Base-by-base conservation (phyloP, 1,140 invertebrate genomes). In the Cyclina sinensis region DNA sequence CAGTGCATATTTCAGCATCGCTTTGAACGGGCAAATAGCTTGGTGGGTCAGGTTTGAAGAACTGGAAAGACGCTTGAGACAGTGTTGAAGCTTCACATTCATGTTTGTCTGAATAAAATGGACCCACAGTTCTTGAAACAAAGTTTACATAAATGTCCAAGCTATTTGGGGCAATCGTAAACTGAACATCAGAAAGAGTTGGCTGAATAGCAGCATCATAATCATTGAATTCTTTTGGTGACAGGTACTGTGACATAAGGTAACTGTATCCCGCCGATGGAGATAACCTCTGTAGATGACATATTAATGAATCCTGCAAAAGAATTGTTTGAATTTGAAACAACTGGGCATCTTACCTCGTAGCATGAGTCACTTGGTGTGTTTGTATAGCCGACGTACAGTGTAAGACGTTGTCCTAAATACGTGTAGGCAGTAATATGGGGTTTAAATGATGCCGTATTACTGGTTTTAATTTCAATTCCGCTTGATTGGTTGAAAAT, bases 1-100 rank as follows among this genome's bases (percentile, higher is more conserved):
- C 82, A 1, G 82, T 54, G 35, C 82, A 85, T 9, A 85, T 43
- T n/a, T 73, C 46, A 30, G n/a, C n/a, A n/a, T n/a, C 68, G n/a
- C 18, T 24, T 24, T 43, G 43, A 12, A 48, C 48, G 11, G 65
- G 65, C 14, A 30, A 65, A 37, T 73, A 73, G 12, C 16, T 54
- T 21, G 68, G 62, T 24, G 39, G 68, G 1, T 35, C 35, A 11
- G 65, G 65, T 39, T 85, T 73, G 9, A 51, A 54, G 62, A 85
- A 85, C n/a, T 85, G 62, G 18, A 85, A 74, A 37, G 59, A 39
- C 24, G 82, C 65, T n/a, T 68, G 35, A 27, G n/a, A 35, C 9
- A 54, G 12, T 4, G 16, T 35, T 24, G 82, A 73, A n/a, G 16
- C 35, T 62, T 73, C 46, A 24, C 82, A 85, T 30, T 30, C 21